These are phyloP conservation scores for Tigriopus japonicus DNA, from an alignment of 1,140 invertebrate genomes.

Conservation along the genomic window DNA sequence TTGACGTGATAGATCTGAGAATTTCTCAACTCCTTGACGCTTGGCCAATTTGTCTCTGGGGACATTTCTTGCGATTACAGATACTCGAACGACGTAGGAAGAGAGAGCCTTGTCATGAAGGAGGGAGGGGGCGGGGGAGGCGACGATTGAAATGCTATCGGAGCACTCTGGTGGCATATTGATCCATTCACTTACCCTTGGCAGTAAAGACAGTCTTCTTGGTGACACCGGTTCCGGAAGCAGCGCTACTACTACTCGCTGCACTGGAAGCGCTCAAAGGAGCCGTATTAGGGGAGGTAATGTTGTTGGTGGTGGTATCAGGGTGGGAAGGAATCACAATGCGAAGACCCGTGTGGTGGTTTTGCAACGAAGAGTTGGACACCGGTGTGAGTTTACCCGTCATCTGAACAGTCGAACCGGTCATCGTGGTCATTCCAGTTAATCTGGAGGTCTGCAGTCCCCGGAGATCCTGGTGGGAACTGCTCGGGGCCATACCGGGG, in stretches of 20 bases:
- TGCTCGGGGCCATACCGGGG: not conserved
- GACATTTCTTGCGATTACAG: not conserved
- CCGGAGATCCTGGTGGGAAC: not conserved
- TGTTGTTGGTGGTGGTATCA: not conserved
- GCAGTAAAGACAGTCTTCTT: not conserved
- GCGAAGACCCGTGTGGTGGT: not conserved
- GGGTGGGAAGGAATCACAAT: not conserved
- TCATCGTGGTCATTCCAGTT: not conserved
- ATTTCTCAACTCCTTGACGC: too few species aligned
- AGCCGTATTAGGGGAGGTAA: not conserved
- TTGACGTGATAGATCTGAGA: too few species aligned
- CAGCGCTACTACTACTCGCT: not conserved
- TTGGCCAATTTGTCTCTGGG: not conserved
- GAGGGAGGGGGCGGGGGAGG: not conserved
- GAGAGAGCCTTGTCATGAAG: not conserved
- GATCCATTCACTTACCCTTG: not conserved
- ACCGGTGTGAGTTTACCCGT: not conserved
- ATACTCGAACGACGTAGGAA: not conserved
- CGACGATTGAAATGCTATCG: not conserved
- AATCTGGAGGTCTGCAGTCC: too few species aligned
- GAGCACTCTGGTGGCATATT: not conserved
- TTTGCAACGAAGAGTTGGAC: not conserved
- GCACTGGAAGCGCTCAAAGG: not conserved
- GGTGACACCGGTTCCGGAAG: not conserved
- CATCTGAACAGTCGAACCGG: not conserved